Evolutionary conservation across 2,888 invertebrate species (phyloP).

Genomic region (Zygothrica quintamaculata): DNA sequence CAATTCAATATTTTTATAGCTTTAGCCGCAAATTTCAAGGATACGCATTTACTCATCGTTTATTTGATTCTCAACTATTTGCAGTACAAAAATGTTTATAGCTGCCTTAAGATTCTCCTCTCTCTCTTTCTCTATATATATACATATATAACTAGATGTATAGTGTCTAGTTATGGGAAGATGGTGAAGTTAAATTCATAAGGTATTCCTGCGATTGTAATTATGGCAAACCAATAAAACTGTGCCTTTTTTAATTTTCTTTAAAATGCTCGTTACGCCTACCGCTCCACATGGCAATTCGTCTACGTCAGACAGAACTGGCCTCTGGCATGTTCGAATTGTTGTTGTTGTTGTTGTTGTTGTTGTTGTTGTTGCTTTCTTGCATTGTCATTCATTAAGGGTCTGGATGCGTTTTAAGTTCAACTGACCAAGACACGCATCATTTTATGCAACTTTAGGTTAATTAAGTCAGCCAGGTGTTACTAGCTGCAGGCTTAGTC

Average conservation of each 20-base stretch:
- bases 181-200: too few relatives aligned
- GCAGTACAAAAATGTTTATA: slow-evolving; percentile 39
- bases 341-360: too few relatives aligned
- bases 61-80: neutral
- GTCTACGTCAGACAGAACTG: slow-evolving; percentile 65
- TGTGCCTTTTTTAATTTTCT: slow-evolving; percentile 64
- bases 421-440: slow-evolving; percentile 67
- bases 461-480: slow-evolving; percentile 74
- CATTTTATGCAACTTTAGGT: slow-evolving; percentile 58
- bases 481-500: slow-evolving; percentile 12
- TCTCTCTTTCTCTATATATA: too few relatives aligned
- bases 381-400: slow-evolving; percentile 43
- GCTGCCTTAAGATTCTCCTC: slow-evolving; percentile 37
- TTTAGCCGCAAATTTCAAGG: slow-evolving; percentile 23
- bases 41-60: neutral
- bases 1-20: too few relatives aligned
- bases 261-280: slow-evolving; percentile 61
- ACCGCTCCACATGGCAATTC: slow-evolving; percentile 59
- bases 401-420: slow-evolving; percentile 51
- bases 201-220: slow-evolving; percentile 2
- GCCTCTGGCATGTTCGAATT: slow-evolving; percentile 23
- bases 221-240: slow-evolving; percentile 37
- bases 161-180: too few relatives aligned
- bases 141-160: slow-evolving; percentile 38
- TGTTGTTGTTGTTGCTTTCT: too few relatives aligned